Base-by-base conservation (phyloP, 2,113 vertebrate genomes). In the Solea senegalensis region DNA sequence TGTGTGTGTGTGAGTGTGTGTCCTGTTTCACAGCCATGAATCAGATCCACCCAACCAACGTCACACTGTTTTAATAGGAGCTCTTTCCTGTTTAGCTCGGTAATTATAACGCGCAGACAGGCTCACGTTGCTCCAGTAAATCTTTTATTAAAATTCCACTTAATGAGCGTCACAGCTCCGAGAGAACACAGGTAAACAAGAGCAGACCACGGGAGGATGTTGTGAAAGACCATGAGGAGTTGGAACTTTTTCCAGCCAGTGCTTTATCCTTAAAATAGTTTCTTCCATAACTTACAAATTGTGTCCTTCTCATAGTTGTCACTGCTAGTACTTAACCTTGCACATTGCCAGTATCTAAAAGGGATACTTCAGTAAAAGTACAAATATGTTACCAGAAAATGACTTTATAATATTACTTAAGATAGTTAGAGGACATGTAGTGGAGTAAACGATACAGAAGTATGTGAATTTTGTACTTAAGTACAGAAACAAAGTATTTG, bases 131-230 rank as follows among this genome's bases (percentile, higher is more conserved):
- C 69, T 81, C 53, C 67, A 39, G 72, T 72, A 83, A 84, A 73
- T 84, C 74, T 53, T 69, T 68, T 58, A 76, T 63, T 54, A 80
- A 74, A 54, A 73, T 72, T 79, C 76, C 66, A 54, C 53, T 1
- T 12, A 48, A 53, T 0, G 3, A 61, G 57, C 46, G 21, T 72
- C 81, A 84, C 59, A 44, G 60, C 72, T 71, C 39, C 65, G 13
- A 69, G 81, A 82, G 77, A 86, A 79, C 75, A 76, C 71, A 61
- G 70, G 57, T 65, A 76, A 82, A 80, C 76, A 78, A 40, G 13
- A 26, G 52, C 26, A 14, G 41, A 50, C 51, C 40, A 39, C 8
- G 28, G 15, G 54, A 27, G 34, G 51, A 58, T 10, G 66, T 62
- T 40, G 40, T 12, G 12, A 49, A 60, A 58, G 57, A 65, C 28